A percentile compares a stretch with the other conserved stretches of the same genome.
phyloP scores from a whole-genome alignment of 2,797 vertebrate species.

The Pseudomugil gertrudae region DNA sequence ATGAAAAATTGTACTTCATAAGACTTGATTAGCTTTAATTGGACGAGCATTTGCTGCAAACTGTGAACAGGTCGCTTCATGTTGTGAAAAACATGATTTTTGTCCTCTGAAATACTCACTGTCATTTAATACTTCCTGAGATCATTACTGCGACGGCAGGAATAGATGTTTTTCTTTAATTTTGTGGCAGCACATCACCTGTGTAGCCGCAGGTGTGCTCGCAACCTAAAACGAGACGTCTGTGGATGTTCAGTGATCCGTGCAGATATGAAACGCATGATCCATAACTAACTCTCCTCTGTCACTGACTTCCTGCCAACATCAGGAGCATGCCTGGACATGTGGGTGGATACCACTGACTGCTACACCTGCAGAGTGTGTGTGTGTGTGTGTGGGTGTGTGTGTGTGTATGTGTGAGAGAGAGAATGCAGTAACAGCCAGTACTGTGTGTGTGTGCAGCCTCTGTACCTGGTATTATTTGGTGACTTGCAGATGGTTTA shows the following conservation, averaged over 20 bases:
- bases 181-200: conserved; percentile 2
- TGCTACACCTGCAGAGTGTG: conserved; percentile 7
- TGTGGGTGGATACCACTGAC: conserved; percentile 18
- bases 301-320: conserved; percentile 9
- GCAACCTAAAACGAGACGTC: neutral
- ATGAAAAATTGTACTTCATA: neutral
- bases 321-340: conserved; percentile 45
- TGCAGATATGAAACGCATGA: conserved; percentile 34
- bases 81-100: neutral
- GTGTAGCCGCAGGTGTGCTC: conserved; percentile 5
- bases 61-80: neutral
- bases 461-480: no score
- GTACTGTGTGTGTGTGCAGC: no score
- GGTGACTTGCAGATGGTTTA: no score
- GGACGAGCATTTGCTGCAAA: neutral
- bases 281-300: conserved; percentile 39
- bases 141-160: neutral
- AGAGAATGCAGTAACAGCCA: neutral
- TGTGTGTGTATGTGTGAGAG: no score
- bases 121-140: neutral
- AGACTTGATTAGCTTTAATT: neutral
- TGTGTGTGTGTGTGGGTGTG: neutral
- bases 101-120: conserved; percentile 6
- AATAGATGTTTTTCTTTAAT: no score
- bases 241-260: conserved; percentile 24